Evolutionary conservation across 2,888 invertebrate genomes (phyloP), one percentile per base, ranked within the genome.

Genomic region (Bhutanitis thaidina): DNA sequence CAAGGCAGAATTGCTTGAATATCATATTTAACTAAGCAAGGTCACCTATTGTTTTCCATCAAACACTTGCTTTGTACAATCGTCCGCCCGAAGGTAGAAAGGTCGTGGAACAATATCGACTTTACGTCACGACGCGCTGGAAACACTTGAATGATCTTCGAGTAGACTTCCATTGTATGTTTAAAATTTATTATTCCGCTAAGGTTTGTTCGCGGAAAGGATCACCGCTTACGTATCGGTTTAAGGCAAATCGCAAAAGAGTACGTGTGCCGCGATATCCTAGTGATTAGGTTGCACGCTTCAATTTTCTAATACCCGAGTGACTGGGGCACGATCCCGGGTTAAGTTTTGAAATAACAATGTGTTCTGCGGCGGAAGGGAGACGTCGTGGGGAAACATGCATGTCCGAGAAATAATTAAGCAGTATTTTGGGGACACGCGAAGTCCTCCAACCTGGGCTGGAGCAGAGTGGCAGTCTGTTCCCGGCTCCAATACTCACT

Each of bases 31-130:
- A 43, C 37, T 20, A 37, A 20, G 12, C 43, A 37, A 37, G 38
- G 30, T 43, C 13, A 37, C 8, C 37, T 37, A 43, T 49, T 49
- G 49, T 49, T 43, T 43, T 27, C 27, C 9, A 10, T 8, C 16
- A 10, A 13, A 38, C 16, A n/a, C 15, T 43, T 32, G 14, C 27
- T 34, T 16, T 39, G 25, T 20, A 14, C 32, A 14, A 25, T 35
- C 37, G 37, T 37, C 25, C 49, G 49, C 49, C 43, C 37, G n/a
- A 43, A 43, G 43, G 49, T 43, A 49, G 29, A 41, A 43, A 47
- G 46, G 46, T 12, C 8, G 35, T 14, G 15, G 9, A 27, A 40
- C 48, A 35, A 35, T 35, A 27, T 10, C 7, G 7, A 15, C 27
- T n/a, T n/a, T 7, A 16, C 30, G 45, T 40, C 39, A 40, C 34